These are phyloP conservation scores for Drosophila stalkeri DNA, from an alignment of 2,888 invertebrate species.

Conservation along the genomic window DNA sequence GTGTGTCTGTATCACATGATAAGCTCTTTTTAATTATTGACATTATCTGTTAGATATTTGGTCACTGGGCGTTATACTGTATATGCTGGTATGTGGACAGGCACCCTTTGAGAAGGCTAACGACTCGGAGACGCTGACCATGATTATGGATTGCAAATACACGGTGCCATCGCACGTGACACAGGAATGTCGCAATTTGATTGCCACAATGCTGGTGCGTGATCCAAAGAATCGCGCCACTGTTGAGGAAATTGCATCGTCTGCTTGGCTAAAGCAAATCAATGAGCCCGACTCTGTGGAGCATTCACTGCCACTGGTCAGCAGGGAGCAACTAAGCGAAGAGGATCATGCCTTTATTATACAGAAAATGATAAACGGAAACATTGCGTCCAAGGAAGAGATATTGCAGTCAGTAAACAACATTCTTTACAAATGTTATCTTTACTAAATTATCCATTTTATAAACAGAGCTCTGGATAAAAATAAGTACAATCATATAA, in stretches of 20 bases:
- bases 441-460: slow-evolving; percentile 1
- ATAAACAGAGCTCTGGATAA: slow-evolving; percentile 92
- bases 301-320: slow-evolving; percentile 92
- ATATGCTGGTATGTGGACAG: slow-evolving; percentile 98
- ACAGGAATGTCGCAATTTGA: slow-evolving; percentile 94
- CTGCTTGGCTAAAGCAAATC: slow-evolving; percentile 91
- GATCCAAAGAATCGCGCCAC: slow-evolving; percentile 96
- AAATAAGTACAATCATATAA: slow-evolving; percentile 99
- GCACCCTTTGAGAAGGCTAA: slow-evolving; percentile 99
- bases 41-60: slow-evolving; percentile 91
- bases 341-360: slow-evolving; percentile 96
- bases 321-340: slow-evolving; percentile 94
- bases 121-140: slow-evolving; percentile 99
- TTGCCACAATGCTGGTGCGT: slow-evolving; percentile 96
- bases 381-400: slow-evolving; percentile 96
- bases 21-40: slow-evolving; percentile 57
- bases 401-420: slow-evolving; percentile 91
- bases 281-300: slow-evolving; percentile 84
- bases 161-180: slow-evolving; percentile 95
- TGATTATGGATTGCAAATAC: slow-evolving; percentile 99
- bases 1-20: slow-evolving; percentile 46
- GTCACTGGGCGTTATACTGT: slow-evolving; percentile 99
- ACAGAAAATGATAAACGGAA: slow-evolving; percentile 98
- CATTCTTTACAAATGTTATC: not conserved
- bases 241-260: slow-evolving; percentile 93